Conservation (phyloP, 1,140 invertebrate species). For the Drosophila lowei region DNA sequence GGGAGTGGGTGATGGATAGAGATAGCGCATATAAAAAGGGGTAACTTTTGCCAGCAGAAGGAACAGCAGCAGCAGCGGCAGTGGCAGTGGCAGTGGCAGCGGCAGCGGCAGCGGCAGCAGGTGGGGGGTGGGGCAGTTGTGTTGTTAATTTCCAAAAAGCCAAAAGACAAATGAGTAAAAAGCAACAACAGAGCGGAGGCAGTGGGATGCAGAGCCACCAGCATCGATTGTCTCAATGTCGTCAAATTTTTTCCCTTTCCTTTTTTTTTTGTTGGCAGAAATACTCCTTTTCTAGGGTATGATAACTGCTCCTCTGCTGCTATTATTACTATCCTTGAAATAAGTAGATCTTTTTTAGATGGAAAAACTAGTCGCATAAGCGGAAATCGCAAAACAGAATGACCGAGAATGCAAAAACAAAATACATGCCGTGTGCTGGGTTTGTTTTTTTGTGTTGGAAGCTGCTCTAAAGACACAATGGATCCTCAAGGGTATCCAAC, state of each 20-base stretch:
- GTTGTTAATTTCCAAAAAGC: slow-evolving; percentile 80
- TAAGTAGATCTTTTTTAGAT: no score
- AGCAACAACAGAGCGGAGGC: slow-evolving; percentile 23
- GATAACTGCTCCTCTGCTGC: neutral
- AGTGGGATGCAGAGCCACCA: slow-evolving; percentile 11
- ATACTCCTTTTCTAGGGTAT: slow-evolving; percentile 15
- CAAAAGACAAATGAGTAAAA: slow-evolving; percentile 80
- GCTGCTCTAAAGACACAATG: no score
- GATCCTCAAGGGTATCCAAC: no score
- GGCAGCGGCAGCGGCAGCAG: neutral
- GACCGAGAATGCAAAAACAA: no score
- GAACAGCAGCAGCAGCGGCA: slow-evolving; percentile 8
- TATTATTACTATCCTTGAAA: neutral
- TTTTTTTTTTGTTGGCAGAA: slow-evolving; percentile 1
- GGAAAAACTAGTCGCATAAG: no score
- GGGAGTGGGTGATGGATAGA: slow-evolving; percentile 42
- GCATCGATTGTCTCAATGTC: slow-evolving; percentile 63
- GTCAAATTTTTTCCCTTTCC: slow-evolving; percentile 34
- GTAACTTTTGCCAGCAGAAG: slow-evolving; percentile 64
- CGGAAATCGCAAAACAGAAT: no score
- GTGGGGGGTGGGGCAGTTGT: slow-evolving; percentile 28
- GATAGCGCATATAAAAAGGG: slow-evolving; percentile 65
- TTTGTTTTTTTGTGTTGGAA: no score
- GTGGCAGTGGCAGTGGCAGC: no score
- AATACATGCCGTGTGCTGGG: no score